These are phyloP conservation scores for Cotesia typhae DNA, from an alignment of 1,140 invertebrate genomes.

Conservation along the genomic window DNA sequence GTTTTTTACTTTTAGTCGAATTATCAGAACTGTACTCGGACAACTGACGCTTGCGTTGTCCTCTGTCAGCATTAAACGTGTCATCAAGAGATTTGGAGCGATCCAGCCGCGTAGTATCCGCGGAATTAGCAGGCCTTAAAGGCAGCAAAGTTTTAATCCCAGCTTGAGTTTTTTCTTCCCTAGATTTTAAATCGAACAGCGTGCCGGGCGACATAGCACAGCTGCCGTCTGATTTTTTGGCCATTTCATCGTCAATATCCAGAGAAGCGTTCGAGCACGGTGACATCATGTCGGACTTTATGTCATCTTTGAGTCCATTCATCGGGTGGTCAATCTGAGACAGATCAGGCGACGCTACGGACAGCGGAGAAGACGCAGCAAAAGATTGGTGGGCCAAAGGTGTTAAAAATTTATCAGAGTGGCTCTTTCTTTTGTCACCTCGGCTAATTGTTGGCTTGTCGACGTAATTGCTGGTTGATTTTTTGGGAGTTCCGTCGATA, in stretches of 20 bases:
- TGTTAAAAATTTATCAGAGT: constrained; percentile 46
- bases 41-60: constrained; percentile 51
- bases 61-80: constrained; percentile 44
- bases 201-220: constrained; percentile 60
- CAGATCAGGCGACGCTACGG: neutral
- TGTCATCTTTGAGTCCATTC: constrained; percentile 42
- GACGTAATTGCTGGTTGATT: constrained; percentile 48
- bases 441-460: constrained; percentile 51
- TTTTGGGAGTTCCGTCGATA: constrained; percentile 64
- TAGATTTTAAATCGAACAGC: constrained; percentile 58
- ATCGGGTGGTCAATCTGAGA: constrained; percentile 17
- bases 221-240: constrained; percentile 45
- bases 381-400: constrained; percentile 35
- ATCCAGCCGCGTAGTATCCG: constrained; percentile 45
- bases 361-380: constrained; percentile 39
- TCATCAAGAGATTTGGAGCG: constrained; percentile 53
- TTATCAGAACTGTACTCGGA: constrained; percentile 51
- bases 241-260: constrained; percentile 47
- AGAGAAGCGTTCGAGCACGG: constrained; percentile 45
- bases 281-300: constrained; percentile 47
- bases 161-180: constrained; percentile 55
- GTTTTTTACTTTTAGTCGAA: constrained; percentile 48
- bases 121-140: constrained; percentile 50
- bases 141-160: constrained; percentile 69
- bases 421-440: constrained; percentile 53